phyloP scores from a whole-genome alignment of 2,113 vertebrate genomes.

The Oryzias woworae region DNA sequence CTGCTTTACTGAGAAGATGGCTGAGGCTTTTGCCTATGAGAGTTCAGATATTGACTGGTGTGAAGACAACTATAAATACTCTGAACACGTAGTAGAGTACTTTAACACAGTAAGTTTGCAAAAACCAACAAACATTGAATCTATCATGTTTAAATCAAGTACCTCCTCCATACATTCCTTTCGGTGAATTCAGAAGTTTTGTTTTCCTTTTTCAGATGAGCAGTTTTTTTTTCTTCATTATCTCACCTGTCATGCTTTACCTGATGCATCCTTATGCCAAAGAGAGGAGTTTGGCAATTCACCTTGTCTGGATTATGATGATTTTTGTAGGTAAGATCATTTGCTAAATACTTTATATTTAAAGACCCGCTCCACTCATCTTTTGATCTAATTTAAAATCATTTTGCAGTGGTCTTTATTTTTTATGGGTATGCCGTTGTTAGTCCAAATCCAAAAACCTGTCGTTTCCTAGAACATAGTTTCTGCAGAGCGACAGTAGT shows the following conservation, averaged over 20 bases:
- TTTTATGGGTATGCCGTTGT: too few relatives aligned
- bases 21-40: slow-evolving; percentile 85
- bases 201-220: slow-evolving; percentile 80
- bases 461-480: too few relatives aligned
- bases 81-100: slow-evolving; percentile 86
- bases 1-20: slow-evolving; percentile 72
- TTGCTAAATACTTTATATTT: neutral
- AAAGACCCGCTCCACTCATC: too few relatives aligned
- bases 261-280: slow-evolving; percentile 84
- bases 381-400: too few relatives aligned
- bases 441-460: too few relatives aligned
- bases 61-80: slow-evolving; percentile 89
- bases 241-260: slow-evolving; percentile 86
- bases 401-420: too few relatives aligned
- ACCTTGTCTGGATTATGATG: slow-evolving; percentile 80
- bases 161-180: neutral
- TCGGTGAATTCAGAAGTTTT: neutral
- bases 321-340: slow-evolving; percentile 80
- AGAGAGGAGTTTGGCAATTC: slow-evolving; percentile 76
- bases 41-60: slow-evolving; percentile 98
- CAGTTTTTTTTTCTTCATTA: slow-evolving; percentile 87
- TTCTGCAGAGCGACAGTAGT: too few relatives aligned
- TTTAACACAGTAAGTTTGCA: slow-evolving; percentile 89
- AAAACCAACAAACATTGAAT: too few relatives aligned
- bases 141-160: too few relatives aligned